Conservation (phyloP, 2,113 vertebrate genomes). For the Microtus montanus region DNA sequence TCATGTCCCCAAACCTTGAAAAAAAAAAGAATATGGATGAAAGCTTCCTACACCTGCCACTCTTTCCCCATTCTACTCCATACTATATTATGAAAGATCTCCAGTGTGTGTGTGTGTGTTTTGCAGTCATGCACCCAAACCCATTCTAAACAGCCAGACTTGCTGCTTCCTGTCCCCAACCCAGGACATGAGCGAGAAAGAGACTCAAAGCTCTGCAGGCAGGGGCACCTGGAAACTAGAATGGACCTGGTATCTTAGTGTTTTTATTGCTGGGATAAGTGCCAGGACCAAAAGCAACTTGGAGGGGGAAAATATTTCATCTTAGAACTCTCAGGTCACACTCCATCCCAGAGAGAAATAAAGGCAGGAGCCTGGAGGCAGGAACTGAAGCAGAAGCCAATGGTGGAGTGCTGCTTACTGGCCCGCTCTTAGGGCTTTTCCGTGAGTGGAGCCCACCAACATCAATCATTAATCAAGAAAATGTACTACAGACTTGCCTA, state of each 20-base stretch:
- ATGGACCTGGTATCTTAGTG: neutral
- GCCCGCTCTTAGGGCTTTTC: neutral
- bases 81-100: neutral
- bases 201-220: neutral
- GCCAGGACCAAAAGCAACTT: too few species aligned
- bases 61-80: neutral
- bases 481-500: neutral
- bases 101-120: neutral
- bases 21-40: neutral
- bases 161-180: neutral
- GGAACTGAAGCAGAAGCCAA: neutral
- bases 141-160: neutral
- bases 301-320: neutral
- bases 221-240: neutral
- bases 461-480: neutral
- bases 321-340: neutral
- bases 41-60: too few species aligned
- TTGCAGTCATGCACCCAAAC: neutral
- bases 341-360: neutral
- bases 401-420: neutral
- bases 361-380: neutral
- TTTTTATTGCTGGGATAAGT: neutral
- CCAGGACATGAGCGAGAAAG: neutral
- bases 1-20: neutral
- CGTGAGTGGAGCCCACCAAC: neutral